Evolutionary conservation across 2,888 invertebrate genomes (phyloP).

Genomic region (Euplexia lucipara): DNA sequence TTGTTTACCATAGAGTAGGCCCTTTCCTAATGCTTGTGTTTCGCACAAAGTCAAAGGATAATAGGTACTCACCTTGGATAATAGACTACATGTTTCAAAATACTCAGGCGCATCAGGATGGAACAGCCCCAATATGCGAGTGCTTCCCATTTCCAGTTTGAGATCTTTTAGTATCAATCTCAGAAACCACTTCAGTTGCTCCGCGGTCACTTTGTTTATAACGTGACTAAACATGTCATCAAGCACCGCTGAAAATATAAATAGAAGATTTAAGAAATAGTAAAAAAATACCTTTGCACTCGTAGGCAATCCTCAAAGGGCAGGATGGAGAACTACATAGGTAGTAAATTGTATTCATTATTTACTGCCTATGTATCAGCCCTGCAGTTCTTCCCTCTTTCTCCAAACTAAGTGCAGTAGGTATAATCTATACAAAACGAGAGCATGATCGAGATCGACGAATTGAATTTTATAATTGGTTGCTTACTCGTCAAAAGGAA

Average conservation of each 20-base stretch:
- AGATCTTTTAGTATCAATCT: slow-evolving; percentile 96
- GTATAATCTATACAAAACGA: neutral
- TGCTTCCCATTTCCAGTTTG: slow-evolving; percentile 94
- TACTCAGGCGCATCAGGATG: slow-evolving; percentile 96
- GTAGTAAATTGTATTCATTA: no score
- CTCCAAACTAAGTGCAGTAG: neutral
- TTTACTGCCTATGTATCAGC: no score
- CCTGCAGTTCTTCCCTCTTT: no score
- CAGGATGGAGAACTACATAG: no score
- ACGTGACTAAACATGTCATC: slow-evolving; percentile 92
- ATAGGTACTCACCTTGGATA: slow-evolving; percentile 91
- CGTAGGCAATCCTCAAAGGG: neutral
- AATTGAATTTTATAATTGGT: neutral
- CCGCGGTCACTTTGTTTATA: slow-evolving; percentile 92
- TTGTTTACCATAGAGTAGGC: neutral
- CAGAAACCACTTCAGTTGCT: slow-evolving; percentile 97
- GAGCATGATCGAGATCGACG: neutral
- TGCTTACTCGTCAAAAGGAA: neutral
- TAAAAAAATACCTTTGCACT: neutral
- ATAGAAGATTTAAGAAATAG: neutral
- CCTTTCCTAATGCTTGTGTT: no score
- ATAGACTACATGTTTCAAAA: slow-evolving; percentile 93
- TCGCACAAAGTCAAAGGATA: neutral
- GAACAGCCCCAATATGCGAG: slow-evolving; percentile 93
- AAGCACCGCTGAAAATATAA: slow-evolving; percentile 72